Base-by-base conservation (phyloP, 2,113 vertebrate species). In the Paradoxurus hermaphroditus region DNA sequence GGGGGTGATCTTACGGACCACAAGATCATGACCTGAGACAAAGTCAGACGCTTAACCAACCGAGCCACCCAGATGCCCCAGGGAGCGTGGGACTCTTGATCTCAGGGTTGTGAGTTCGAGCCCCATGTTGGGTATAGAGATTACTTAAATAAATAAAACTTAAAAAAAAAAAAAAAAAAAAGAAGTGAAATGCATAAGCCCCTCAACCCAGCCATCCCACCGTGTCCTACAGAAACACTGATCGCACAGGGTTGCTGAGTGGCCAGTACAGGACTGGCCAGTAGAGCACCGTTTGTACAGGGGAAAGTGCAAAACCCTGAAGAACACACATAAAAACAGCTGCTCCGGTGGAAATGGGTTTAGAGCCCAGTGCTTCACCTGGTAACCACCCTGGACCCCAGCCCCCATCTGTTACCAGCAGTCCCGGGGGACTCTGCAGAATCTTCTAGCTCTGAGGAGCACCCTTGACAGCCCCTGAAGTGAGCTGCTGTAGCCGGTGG, bases 381-480 rank as follows among this genome's bases (percentile, higher is more conserved):
- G 53, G 29, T 51, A 78, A 39, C n/a, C 41, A 3, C 41, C 72
- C 56, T 59, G 19, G 63, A 36, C 15, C 46, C 68, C 14, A 90
- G n/a, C 6, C 53, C 13, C n/a, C 5, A 5, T 53, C 31, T 29
- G 25, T 25, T 83, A 4, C 15, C 12, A 49, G 62, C 49, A 46
- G n/a, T 19, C 63, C 83, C 0, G 1, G 36, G 34, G 86, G 68
- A 6, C 10, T 86, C 77, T 29, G 7, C 12, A 59, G 51, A 67
- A 49, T 85, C 90, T 41, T 88, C 19, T 44, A 15, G 65, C 46
- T 65, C 77, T n/a, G n/a, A 91, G 59, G 81, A 72, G 63, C 56
- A 82, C 1, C 21, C n/a, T 8, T 86, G 84, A 65, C 70, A 68
- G 15, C 39, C 34, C 25, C 11, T 18, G 16, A 23, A 39, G 2